Percentiles rank a stretch among this genome's conserved stretches.
These are phyloP conservation scores for Sebastes umbrosus DNA, from an alignment of 2,797 vertebrate genomes.

Conservation along the genomic window DNA sequence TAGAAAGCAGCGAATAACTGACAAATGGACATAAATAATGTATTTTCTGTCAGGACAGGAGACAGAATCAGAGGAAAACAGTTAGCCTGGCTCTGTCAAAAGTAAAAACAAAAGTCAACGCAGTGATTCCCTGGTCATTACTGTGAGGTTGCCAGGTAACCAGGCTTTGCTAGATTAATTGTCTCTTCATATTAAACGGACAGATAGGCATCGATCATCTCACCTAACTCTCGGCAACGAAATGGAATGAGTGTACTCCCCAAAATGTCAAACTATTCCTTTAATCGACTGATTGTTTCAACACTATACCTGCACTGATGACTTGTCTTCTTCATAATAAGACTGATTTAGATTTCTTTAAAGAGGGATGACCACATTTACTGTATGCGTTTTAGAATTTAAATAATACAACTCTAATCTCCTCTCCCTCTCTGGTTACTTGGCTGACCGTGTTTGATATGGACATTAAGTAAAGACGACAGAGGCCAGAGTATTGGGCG, in stretches of 20 bases:
- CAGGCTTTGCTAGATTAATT: neutral
- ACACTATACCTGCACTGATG: neutral
- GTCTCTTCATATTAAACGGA: neutral
- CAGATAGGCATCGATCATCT: neutral
- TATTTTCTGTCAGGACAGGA: neutral
- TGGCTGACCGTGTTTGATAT: neutral
- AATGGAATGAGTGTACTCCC: neutral
- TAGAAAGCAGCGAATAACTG: neutral
- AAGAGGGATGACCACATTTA: neutral
- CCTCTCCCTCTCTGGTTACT: neutral
- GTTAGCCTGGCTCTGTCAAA: neutral
- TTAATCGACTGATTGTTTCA: neutral
- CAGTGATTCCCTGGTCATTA: neutral
- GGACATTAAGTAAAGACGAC: neutral
- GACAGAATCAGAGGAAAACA: neutral
- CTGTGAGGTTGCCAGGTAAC: neutral
- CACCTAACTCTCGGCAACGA: neutral
- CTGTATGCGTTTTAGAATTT: neutral
- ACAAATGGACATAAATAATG: neutral
- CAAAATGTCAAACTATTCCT: neutral
- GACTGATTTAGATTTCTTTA: neutral
- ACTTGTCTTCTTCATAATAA: neutral
- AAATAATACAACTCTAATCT: neutral
- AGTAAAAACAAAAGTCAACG: neutral
- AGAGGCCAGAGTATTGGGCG: neutral